Evolutionary conservation across 2,888 invertebrate genomes (phyloP).

Genomic region (Polyploca ridens): DNA sequence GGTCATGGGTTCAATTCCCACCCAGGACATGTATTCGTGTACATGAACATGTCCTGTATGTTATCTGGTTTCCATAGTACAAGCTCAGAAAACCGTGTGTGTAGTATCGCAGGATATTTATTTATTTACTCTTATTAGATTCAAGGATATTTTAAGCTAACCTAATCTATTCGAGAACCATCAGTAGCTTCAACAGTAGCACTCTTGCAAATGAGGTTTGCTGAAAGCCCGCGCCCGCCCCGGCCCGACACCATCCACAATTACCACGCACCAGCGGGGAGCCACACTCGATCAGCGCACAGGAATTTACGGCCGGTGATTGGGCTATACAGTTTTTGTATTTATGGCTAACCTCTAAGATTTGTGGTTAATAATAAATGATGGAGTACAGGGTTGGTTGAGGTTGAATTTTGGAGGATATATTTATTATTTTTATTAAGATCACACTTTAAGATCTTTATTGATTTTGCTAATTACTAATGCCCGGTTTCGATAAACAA

Average conservation of each 20-base stretch:
- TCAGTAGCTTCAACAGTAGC: constrained; percentile 43
- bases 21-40: no score
- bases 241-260: constrained; percentile 44
- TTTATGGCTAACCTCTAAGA: background rate
- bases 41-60: no score
- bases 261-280: constrained; percentile 58
- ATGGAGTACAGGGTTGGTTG: no score
- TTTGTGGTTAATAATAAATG: no score
- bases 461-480: no score
- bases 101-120: no score
- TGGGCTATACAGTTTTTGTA: constrained; percentile 23
- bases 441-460: background rate
- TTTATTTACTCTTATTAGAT: no score
- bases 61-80: no score
- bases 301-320: constrained; percentile 57
- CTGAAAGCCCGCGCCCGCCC: constrained; percentile 48
- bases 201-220: constrained; percentile 67
- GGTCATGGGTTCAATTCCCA: no score
- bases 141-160: background rate
- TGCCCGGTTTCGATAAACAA: no score
- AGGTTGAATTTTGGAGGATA: no score
- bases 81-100: no score
- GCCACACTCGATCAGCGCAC: constrained; percentile 46
- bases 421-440: background rate
- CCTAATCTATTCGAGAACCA: constrained; percentile 34